phyloP scores from a whole-genome alignment of 1,140 invertebrate species.

The Drosophila ogumai region DNA sequence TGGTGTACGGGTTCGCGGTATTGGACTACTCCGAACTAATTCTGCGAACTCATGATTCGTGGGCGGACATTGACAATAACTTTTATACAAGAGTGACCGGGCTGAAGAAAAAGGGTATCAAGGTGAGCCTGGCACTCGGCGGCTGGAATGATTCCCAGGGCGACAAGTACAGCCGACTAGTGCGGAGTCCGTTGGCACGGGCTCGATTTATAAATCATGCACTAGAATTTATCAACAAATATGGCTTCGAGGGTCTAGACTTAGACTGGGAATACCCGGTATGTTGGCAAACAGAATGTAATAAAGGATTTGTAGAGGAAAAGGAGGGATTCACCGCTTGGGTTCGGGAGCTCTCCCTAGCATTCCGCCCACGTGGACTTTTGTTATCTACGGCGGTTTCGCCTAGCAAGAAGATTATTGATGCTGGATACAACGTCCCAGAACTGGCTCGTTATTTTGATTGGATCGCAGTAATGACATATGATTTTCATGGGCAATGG shows the following conservation, averaged over 20 bases:
- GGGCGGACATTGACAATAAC: constrained; percentile 94
- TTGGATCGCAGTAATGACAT: constrained; percentile 95
- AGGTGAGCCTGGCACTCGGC: constrained; percentile 93
- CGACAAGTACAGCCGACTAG: constrained; percentile 93
- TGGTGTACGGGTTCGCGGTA: constrained; percentile 96
- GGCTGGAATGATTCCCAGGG: constrained; percentile 96
- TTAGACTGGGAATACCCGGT: constrained; percentile 96
- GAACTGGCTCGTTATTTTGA: constrained; percentile 90
- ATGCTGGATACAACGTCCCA: constrained; percentile 93
- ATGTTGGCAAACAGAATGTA: constrained; percentile 90
- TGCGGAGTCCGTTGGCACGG: constrained; percentile 90
- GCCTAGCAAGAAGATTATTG: constrained; percentile 94
- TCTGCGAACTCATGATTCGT: constrained; percentile 93
- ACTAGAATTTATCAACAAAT: constrained; percentile 91
- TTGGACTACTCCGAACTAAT: constrained; percentile 91
- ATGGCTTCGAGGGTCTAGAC: constrained; percentile 94
- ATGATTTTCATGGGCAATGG: constrained; percentile 96
- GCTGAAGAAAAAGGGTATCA: constrained; percentile 92
- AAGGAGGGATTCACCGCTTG: constrained; percentile 91
- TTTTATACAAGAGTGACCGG: constrained; percentile 93
- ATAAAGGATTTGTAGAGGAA: constrained; percentile 92
- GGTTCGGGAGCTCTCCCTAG: constrained; percentile 90
- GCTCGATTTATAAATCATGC: constrained; percentile 90
- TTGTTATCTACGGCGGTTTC: constrained; percentile 94
- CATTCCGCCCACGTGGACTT: constrained; percentile 90